Percentiles rank a stretch among this genome's conserved stretches.
Evolutionary conservation across 2,888 invertebrate genomes (phyloP).

Genomic region (Zeuzera pyrina): DNA sequence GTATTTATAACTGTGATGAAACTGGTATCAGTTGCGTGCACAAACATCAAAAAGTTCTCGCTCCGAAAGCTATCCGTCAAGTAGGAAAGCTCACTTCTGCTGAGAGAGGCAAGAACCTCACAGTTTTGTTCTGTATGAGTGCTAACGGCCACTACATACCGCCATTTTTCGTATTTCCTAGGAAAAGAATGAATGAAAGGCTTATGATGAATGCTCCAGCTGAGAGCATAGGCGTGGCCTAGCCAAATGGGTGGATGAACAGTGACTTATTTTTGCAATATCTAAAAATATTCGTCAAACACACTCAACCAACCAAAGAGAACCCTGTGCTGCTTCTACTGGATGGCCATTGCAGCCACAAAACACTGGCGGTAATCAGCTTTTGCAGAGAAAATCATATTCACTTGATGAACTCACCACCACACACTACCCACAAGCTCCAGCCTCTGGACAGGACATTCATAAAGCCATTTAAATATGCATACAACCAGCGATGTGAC

Average conservation of each 20-base stretch:
- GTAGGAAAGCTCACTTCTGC: slow-evolving; percentile 17
- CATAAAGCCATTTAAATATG: slow-evolving; percentile 20
- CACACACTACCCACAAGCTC: too few relatives aligned
- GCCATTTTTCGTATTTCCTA: slow-evolving; percentile 19
- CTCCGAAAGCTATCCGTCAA: slow-evolving; percentile 13
- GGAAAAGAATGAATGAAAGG: slow-evolving; percentile 16
- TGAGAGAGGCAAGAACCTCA: slow-evolving; percentile 17
- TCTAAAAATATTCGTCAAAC: slow-evolving; percentile 4
- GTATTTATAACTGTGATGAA: slow-evolving; percentile 22
- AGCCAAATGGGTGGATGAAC: slow-evolving; percentile 20
- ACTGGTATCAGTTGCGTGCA: slow-evolving; percentile 17
- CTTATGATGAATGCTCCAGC: slow-evolving; percentile 17
- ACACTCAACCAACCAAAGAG: slow-evolving; percentile 13
- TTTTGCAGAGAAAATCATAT: slow-evolving; percentile 16
- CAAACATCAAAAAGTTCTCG: slow-evolving; percentile 16
- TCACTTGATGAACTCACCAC: slow-evolving; percentile 15
- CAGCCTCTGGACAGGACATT: slow-evolving; percentile 19
- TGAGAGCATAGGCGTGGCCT: slow-evolving; percentile 15
- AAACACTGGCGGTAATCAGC: slow-evolving; percentile 15
- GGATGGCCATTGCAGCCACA: slow-evolving; percentile 18
- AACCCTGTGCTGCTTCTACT: slow-evolving; percentile 16
- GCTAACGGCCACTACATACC: slow-evolving; percentile 14
- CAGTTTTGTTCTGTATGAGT: slow-evolving; percentile 15
- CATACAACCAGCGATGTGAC: slow-evolving; percentile 13
- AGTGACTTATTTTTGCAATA: slow-evolving; percentile 14